phyloP scores from a whole-genome alignment of 2,797 vertebrate genomes.

The Xenopus petersii region DNA sequence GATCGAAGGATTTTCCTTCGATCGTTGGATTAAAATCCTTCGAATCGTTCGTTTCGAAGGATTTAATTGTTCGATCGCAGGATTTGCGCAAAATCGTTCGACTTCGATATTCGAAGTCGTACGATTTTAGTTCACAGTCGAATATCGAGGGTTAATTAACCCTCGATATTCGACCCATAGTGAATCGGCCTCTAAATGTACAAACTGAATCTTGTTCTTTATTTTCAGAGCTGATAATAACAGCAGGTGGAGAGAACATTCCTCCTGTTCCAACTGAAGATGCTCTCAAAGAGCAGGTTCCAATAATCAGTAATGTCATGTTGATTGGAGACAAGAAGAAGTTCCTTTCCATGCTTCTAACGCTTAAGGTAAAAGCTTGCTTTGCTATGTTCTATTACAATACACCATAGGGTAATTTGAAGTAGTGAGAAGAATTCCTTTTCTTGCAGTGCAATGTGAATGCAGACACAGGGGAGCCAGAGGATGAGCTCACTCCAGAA shows the following conservation, averaged over 20 bases:
- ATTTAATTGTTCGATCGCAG: no score
- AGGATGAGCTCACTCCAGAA: conserved; percentile 75
- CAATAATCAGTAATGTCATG: conserved; percentile 88
- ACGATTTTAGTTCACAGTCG: no score
- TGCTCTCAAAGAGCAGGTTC: conserved; percentile 76
- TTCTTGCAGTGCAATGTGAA: conserved; percentile 72
- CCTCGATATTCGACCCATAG: no score
- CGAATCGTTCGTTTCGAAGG: no score
- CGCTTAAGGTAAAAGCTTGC: conserved; percentile 75
- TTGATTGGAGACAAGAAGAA: conserved; percentile 88
- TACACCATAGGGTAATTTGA: background rate
- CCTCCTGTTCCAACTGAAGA: conserved; percentile 84
- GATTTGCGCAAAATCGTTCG: no score
- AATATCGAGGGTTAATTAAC: no score
- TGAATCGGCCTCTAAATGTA: no score
- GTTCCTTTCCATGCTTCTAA: conserved; percentile 87
- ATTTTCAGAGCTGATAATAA: conserved; percentile 87
- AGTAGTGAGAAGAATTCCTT: no score
- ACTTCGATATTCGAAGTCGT: no score
- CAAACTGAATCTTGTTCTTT: background rate
- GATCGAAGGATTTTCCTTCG: no score
- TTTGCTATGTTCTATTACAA: background rate
- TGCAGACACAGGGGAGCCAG: conserved; percentile 63
- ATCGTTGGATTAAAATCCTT: no score
- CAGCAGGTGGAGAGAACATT: conserved; percentile 86